Evolutionary conservation across 64 coral and sea anemone genomes (phyloP), one percentile per base, ranked within the genome.

Genomic region (Montipora capricornis): DNA sequence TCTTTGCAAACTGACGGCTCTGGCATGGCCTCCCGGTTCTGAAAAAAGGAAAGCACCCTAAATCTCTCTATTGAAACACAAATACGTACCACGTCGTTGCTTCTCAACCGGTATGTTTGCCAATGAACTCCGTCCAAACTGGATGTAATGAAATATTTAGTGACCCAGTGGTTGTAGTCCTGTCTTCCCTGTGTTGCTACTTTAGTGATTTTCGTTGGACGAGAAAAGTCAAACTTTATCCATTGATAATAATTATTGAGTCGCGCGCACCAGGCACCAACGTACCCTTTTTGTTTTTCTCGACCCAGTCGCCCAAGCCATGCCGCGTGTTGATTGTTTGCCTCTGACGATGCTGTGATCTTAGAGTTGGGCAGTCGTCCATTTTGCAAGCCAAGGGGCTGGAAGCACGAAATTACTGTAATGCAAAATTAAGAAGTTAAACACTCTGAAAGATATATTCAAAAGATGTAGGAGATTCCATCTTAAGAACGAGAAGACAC

Each of bases 201-300:
- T 51, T 87, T 68, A 0, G 84, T 93, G 48, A 93, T 49, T 61
- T 14, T 80, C 77, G 50, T 93, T 46, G 87, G 46, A 44, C 92
- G 75, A 55, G 70, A 29, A 24, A 93, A 93, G 26, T 93, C 92
- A 57, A 93, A 90, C 79, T 95, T 90, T 5, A 95, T 53, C 94
- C 94, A 95, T 20, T 92, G 89, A n/a, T 91, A 81, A 53, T 87
- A 47, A 80, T 88, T 87, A 53, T 89, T 92, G 57, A 74, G 44
- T 68, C 66, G 75, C n/a, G 94, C 20, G 20, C 73, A 29, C 94
- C 94, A 95, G 60, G 90, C 75, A 19, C 83, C 84, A 6, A 45
- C 67, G 1, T 87, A 74, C 5, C 3, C 5, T 58, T 75, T 47
- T 5, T 8, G 61, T 44, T 59, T 52, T 58, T 76, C 19, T 52